A percentile compares a stretch with the other conserved stretches of the same genome.
Conservation (phyloP, 2,888 invertebrate genomes). For the Eristalis arbustorum region DNA sequence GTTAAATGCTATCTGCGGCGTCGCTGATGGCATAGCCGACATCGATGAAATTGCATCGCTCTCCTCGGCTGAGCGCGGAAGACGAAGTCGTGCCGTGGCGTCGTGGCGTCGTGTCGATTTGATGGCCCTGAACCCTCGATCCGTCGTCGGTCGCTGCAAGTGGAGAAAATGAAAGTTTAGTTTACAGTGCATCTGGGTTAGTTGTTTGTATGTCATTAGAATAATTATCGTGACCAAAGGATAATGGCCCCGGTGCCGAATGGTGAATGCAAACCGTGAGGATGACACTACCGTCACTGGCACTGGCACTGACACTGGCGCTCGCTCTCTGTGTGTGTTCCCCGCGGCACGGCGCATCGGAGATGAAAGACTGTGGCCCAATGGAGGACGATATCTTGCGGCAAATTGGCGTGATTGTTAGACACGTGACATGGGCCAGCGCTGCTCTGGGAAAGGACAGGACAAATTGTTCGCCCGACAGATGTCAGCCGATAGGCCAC, state of each 20-base stretch:
- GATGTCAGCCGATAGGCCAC: slow-evolving; percentile 33
- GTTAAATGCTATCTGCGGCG: slow-evolving; percentile 64
- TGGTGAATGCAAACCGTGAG: slow-evolving; percentile 9
- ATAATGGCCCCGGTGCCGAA: slow-evolving; percentile 14
- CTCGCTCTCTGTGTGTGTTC: too few species aligned
- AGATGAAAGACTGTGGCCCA: slow-evolving; percentile 38
- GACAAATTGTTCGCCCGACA: slow-evolving; percentile 42
- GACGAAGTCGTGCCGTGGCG: slow-evolving; percentile 58
- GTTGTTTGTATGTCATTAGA: slow-evolving; percentile 56
- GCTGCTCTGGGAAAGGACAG: slow-evolving; percentile 12
- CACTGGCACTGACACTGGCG: neutral
- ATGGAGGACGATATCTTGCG: slow-evolving; percentile 21
- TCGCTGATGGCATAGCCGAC: slow-evolving; percentile 66
- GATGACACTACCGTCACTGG: slow-evolving; percentile 1
- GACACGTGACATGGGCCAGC: slow-evolving; percentile 49
- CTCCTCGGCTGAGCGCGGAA: slow-evolving; percentile 19
- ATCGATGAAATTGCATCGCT: slow-evolving; percentile 63
- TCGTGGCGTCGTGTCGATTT: slow-evolving; percentile 28
- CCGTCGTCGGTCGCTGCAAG: slow-evolving; percentile 22
- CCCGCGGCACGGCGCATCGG: neutral
- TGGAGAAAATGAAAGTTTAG: slow-evolving; percentile 60
- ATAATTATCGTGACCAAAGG: slow-evolving; percentile 62
- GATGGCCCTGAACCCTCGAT: neutral
- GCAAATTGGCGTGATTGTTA: slow-evolving; percentile 50
- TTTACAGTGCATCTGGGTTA: slow-evolving; percentile 48